Base-by-base conservation (phyloP, 2,797 vertebrate genomes). In the Momotus momota region DNA sequence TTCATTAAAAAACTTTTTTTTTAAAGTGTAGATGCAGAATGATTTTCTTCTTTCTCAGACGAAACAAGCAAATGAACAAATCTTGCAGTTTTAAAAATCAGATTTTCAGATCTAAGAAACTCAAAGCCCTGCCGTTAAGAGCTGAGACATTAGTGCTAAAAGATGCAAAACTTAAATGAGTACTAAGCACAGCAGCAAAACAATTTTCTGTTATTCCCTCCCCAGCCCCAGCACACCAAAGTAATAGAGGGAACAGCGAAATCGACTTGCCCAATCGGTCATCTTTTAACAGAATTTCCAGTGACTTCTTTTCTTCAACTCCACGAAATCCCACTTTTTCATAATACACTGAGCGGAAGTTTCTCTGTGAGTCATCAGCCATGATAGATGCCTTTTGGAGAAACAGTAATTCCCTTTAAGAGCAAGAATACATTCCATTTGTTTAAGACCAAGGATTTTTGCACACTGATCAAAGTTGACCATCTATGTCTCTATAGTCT, bases 251-350 rank as follows among this genome's bases (percentile, higher is more conserved):
- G 65, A 94, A 70, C 3, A 51, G 19, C 14, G 38, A 80, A 41
- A 86, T 71, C 23, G n/a, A 97, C 98, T 97, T 95, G 99, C 99
- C 99, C 54, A 99, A 97, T 2, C 99, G 98, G 86, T 99, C 99
- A 93, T 99, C 99, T 94, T 99, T 99, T 11, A 99, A 97, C 29
- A 99, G 98, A 67, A 99, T 99, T 97, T 99, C 99, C 92, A 99
- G 97, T 0, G 99, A 99, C 78, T 99, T 99, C 98, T 99, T 99
- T 95, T 99, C 99, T 96, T 99, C 99, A 86, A 99, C 99, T 69
- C 99, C 99, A 94, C 99, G 98, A 97, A 99, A 99, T 2, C 99
- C 99, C 86, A 99, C 98, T 93, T 99, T 99, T 92, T 99, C 99
- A 95, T 99, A 99, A 95, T 99, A 99, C 0, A 99, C 98, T 0